Base-by-base conservation (phyloP, 2,888 invertebrate species). In the Eupithecia exiguata region DNA sequence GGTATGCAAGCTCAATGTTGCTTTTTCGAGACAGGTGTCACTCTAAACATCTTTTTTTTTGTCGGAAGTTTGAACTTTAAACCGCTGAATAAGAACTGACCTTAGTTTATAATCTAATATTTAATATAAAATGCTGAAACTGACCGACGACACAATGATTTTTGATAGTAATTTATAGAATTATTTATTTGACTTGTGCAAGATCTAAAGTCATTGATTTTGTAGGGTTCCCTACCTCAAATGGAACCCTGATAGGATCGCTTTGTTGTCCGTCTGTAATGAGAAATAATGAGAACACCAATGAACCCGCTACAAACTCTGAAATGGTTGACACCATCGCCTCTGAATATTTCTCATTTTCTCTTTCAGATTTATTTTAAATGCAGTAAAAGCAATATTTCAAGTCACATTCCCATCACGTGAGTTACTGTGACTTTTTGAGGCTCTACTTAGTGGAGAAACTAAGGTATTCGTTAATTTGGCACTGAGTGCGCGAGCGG, bases 401-500 rank as follows among this genome's bases (percentile, higher is more conserved):
- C 84, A 86, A 86, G 86, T 82, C 82, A 74, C 77, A 82, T 83
- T 85, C 80, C 80, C 82, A 78, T 82, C 85, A 84, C 84, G 82
- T 86, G 80, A 88, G 83, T 85, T 83, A 84, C 81, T 76, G 83
- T 78, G 76, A 82, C 81, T 80, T 83, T 84, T 84, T 82, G 85
- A 85, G 86, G 79, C 83, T 85, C 87, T 89, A 87, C 88, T 88
- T 88, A 84, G 86, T 83, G 83, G 66, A 18, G 86, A 83, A 63
- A 66, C 62, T 63, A 70, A 84, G 84, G 86, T 83, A 88, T 88
- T 88, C 84, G 89, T 89, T 91, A 90, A 91, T 91, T 92, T 91
- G 90, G 89, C 88, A 87, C 85, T 84, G 84, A 85, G 68, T 71
- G 71, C 76, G 49, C 25, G 83, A 82, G 80, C 86, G 66, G 66